These are phyloP conservation scores for Notolepis coatsorum DNA, from an alignment of 2,797 vertebrate species.

Conservation along the genomic window DNA sequence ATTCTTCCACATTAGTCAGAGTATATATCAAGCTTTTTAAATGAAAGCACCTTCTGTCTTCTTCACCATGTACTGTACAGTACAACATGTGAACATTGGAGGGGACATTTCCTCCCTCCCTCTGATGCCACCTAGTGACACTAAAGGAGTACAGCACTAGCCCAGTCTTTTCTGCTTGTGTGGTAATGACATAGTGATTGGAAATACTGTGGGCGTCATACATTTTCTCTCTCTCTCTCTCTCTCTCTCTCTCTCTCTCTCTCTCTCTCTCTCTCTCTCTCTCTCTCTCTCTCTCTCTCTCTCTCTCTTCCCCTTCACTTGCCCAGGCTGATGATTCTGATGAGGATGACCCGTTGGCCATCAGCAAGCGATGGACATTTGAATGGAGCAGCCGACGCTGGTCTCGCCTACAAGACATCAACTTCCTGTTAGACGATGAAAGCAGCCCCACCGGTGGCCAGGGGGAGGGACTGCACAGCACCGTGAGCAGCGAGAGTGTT, in stretches of 20 bases:
- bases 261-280: too few relatives aligned
- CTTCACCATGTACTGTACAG: not conserved
- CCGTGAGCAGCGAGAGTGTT: constrained; percentile 93
- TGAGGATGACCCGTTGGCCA: constrained; percentile 94
- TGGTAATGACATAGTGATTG: not conserved
- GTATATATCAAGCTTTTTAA: not conserved
- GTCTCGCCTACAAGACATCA: constrained; percentile 93
- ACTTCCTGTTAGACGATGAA: constrained; percentile 83
- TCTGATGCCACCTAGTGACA: constrained; percentile 8
- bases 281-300: not conserved
- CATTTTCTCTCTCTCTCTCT: not conserved
- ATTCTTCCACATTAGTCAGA: not conserved
- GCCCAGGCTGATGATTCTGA: constrained; percentile 95
- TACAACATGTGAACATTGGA: not conserved
- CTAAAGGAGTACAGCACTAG: not conserved
- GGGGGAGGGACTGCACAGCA: constrained; percentile 84
- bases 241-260: too few relatives aligned
- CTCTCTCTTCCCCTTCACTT: constrained; percentile 9
- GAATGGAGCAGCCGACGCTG: constrained; percentile 95
- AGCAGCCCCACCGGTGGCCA: constrained; percentile 78
- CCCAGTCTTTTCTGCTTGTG: not conserved
- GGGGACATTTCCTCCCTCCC: not conserved
- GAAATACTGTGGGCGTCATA: not conserved
- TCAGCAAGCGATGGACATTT: constrained; percentile 98
- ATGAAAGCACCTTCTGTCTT: not conserved